Evolutionary conservation across 2,797 vertebrate genomes (phyloP), one percentile per base, ranked within the genome.

Genomic region (Enteromius treurensis): DNA sequence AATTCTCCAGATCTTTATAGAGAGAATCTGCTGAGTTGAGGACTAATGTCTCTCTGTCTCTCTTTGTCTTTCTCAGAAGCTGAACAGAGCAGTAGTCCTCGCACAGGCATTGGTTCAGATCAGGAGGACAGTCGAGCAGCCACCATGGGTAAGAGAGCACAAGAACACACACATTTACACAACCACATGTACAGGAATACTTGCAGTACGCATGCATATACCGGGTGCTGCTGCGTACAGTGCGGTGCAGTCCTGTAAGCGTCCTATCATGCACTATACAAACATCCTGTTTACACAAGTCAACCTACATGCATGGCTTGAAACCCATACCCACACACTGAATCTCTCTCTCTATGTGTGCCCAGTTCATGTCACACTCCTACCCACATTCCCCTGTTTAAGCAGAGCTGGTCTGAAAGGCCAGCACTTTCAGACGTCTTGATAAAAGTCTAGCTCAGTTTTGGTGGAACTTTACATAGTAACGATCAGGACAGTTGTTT

Each of bases 121-220:
- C 96, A 98, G 91, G 97, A 99, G 87, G 97, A 98, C 94, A 97
- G 96, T 91, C 96, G 96, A 88, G 95, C 96, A 4, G 95, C 96
- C 88, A 96, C 96, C 2, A 92, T 97, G 94, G 97, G 97, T 99
- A 93, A 89, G 86, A 83, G 10, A n/a, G 14, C 76, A 49, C 49
- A n/a, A 75, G 55, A 14, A 34, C 80, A 37, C 17, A 29, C 58
- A 65, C 40, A 74, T 47, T 62, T 15, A 32, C 82, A 64, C 71
- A 64, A 58, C 55, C 37, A 71, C 70, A 3, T 45, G 37, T 79
- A 37, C 84, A 47, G 68, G 47, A 71, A 53, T 47, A 80, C 45
- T 34, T 71, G 83, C 79, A 62, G 14, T 68, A 17, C 26, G 32
- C 60, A 64, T 64, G 60, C 26, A 64, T 17, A 14, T 23, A 32